Conservation (phyloP, 1,140 invertebrate species). For the Ceratosolen solmsi region DNA sequence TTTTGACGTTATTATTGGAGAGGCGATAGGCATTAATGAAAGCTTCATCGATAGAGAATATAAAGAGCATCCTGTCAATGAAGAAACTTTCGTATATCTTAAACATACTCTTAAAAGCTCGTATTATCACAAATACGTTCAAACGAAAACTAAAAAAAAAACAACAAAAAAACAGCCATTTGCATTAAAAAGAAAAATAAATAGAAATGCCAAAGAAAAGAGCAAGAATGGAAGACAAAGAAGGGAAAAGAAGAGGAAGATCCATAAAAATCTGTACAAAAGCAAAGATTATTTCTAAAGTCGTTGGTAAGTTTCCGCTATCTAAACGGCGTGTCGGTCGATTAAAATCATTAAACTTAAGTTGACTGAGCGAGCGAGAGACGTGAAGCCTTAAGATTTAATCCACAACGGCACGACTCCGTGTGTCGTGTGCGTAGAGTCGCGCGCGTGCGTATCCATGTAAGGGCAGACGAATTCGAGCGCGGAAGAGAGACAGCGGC, state of each 20-base stretch:
- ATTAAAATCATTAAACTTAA: constrained; percentile 49
- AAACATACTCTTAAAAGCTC: background rate
- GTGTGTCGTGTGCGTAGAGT: background rate
- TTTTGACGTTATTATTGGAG: background rate
- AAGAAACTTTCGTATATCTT: background rate
- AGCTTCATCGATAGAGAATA: background rate
- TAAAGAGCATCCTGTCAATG: background rate
- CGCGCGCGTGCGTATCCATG: background rate
- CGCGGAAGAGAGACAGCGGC: background rate
- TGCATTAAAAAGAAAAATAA: background rate
- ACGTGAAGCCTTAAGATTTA: constrained; percentile 38
- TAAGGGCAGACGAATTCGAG: background rate
- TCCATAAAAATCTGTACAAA: constrained; percentile 14
- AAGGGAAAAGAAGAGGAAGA: background rate
- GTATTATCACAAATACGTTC: too few species aligned
- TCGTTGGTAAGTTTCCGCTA: constrained; percentile 25
- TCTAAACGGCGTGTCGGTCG: constrained; percentile 35
- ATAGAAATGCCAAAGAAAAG: too few species aligned
- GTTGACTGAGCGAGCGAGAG: background rate
- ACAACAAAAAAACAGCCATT: background rate
- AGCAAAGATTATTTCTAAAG: constrained; percentile 10
- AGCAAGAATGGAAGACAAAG: too few species aligned
- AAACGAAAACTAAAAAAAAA: too few species aligned
- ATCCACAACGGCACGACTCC: background rate
- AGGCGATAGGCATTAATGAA: too few species aligned